A percentile compares a stretch with the other conserved stretches of the same genome.
phyloP scores from a whole-genome alignment of 1,140 invertebrate genomes.

The Drosophila tristis region DNA sequence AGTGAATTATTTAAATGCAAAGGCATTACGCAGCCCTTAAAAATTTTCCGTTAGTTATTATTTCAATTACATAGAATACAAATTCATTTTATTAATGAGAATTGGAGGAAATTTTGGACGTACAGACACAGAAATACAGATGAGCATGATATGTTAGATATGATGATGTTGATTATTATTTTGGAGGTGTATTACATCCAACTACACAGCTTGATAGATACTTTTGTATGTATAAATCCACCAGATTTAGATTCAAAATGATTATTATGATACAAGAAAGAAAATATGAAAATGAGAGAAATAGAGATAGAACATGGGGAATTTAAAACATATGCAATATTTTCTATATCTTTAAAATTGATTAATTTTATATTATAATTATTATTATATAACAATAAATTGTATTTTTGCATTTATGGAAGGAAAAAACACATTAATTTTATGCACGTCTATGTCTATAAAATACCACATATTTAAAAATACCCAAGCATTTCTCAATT shows the following conservation, averaged over 20 bases:
- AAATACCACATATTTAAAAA: conserved; percentile 72
- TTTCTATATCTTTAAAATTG: conserved; percentile 76
- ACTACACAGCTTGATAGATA: conserved; percentile 22
- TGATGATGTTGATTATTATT: conserved; percentile 43
- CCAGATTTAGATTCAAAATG: neutral
- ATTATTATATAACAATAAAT: conserved; percentile 74
- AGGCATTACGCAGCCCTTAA: conserved; percentile 6
- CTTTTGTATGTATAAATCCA: too few relatives aligned
- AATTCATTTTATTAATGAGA: conserved; percentile 11
- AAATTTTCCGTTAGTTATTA: conserved; percentile 46
- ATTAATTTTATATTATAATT: conserved; percentile 63
- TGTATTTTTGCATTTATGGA: conserved; percentile 72
- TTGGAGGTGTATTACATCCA: conserved; percentile 52
- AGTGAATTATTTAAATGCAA: conserved; percentile 37
- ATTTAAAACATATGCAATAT: conserved; percentile 69
- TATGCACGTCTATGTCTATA: conserved; percentile 76
- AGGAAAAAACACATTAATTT: conserved; percentile 71
- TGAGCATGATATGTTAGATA: conserved; percentile 8
- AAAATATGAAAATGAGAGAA: conserved; percentile 21
- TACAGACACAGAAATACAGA: too few relatives aligned
- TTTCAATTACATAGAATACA: conserved; percentile 27
- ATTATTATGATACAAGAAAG: conserved; percentile 28
- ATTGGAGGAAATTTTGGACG: neutral
- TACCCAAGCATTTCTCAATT: conserved; percentile 26
- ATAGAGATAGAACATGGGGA: conserved; percentile 35